Evolutionary conservation across 2,113 vertebrate species (phyloP), one percentile per base, ranked within the genome.

Genomic region (Puma concolor): DNA sequence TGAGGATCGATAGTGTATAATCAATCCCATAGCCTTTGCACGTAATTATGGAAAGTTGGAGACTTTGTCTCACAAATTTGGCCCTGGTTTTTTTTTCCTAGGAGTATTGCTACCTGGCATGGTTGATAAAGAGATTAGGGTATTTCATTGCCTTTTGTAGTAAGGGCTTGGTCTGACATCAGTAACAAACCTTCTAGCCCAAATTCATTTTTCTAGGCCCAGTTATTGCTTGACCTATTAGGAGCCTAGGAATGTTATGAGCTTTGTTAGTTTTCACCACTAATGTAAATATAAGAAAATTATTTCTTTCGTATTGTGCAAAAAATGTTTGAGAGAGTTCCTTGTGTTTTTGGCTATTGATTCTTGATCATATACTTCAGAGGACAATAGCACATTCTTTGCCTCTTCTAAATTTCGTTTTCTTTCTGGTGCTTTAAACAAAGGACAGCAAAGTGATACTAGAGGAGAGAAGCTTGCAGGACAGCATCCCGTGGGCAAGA

Each of bases 251-350:
- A 72, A 36, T 77, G 10, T 83, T 92, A 21, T 15, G 21, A 57
- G 64, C 4, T 71, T 94, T 82, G 38, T 81, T 92, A 71, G 41
- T 72, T 94, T 86, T 96, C 33, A 85, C 23, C 31, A 69, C 67
- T 84, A n/a, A 54, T 87, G 7, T 84, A 93, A 87, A 72, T 84
- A 4, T 72, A 95, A 72, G 89, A 82, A 69, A 87, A 72, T 80
- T 63, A 14, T 71, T 95, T 95, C 29, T 95, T 74, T 76, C 36
- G 9, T 21, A 60, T 76, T 95, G 29, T 60, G 41, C 57, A 69
- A 31, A 74, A 93, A 87, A 67, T 63, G 21, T 95, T 83, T 74
- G 48, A 17, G 15, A 41, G 9, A 67, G 23, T 50, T 17, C 2
- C 38, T 91, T 10, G 7, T 23, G 60, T 90, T 74, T 64, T 86